phyloP scores from a whole-genome alignment of 2,888 invertebrate species.

The Argyra leucocephala region DNA sequence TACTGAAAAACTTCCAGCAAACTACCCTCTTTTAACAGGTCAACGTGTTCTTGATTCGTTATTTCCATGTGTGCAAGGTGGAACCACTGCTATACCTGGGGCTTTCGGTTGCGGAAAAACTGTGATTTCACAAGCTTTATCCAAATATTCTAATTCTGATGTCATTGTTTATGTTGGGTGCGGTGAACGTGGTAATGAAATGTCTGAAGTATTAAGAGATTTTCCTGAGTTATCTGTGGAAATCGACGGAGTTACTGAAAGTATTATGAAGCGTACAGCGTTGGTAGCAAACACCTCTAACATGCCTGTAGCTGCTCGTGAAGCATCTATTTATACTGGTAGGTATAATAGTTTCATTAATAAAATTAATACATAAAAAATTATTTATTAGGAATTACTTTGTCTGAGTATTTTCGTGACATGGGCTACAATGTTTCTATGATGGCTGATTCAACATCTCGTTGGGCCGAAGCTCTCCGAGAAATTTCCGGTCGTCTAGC shows the following conservation, averaged over 20 bases:
- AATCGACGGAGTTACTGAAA: slow-evolving; percentile 91
- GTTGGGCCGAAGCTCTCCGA: slow-evolving; percentile 99
- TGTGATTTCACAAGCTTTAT: slow-evolving; percentile 97
- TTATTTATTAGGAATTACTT: slow-evolving; percentile 65
- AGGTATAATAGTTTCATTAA: slow-evolving; percentile 14
- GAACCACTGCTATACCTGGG: slow-evolving; percentile 97
- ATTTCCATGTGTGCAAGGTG: slow-evolving; percentile 98
- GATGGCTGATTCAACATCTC: slow-evolving; percentile 99
- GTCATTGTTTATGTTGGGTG: slow-evolving; percentile 99
- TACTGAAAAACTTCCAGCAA: slow-evolving; percentile 96
- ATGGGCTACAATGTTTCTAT: slow-evolving; percentile 99
- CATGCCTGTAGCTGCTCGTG: slow-evolving; percentile 99
- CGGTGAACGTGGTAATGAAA: slow-evolving; percentile 99
- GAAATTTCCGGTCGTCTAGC: slow-evolving; percentile 99
- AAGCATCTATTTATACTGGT: slow-evolving; percentile 99
- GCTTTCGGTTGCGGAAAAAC: slow-evolving; percentile 99
- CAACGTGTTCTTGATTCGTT: slow-evolving; percentile 96
- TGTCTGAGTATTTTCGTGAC: slow-evolving; percentile 98
- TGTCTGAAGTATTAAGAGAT: slow-evolving; percentile 98
- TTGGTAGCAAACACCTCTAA: slow-evolving; percentile 99
- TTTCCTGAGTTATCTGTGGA: slow-evolving; percentile 98
- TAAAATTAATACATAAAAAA: slow-evolving; percentile 13
- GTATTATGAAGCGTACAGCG: slow-evolving; percentile 99
- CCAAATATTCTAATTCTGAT: slow-evolving; percentile 99
- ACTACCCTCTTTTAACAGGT: slow-evolving; percentile 95